phyloP scores from a whole-genome alignment of 2,888 invertebrate species.

The Caenorhabditis becei region DNA sequence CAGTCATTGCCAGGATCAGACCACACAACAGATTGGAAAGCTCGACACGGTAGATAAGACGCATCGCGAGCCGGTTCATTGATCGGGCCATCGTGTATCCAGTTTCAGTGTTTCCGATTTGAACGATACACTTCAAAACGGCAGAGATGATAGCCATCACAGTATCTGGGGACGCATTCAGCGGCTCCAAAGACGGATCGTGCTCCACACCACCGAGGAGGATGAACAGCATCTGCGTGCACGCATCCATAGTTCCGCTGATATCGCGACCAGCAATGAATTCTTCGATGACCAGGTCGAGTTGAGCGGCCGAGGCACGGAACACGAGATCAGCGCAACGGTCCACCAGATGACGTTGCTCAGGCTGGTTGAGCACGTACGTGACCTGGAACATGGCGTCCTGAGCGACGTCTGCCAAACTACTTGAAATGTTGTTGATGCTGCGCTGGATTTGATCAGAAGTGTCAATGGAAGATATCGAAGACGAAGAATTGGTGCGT shows the following conservation, averaged over 20 bases:
- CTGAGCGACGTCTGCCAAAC: slow-evolving; percentile 64
- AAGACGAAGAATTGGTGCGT: slow-evolving; percentile 66
- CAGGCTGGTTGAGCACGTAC: slow-evolving; percentile 55
- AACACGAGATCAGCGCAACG: slow-evolving; percentile 54
- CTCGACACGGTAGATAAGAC: slow-evolving; percentile 56
- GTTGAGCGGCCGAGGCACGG: slow-evolving; percentile 55
- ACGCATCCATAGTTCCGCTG: slow-evolving; percentile 47
- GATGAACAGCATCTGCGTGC: slow-evolving; percentile 57
- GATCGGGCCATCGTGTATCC: slow-evolving; percentile 46
- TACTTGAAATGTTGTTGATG: slow-evolving; percentile 73
- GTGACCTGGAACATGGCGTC: slow-evolving; percentile 67
- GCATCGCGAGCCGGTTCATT: slow-evolving; percentile 57
- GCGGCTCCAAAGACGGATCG: slow-evolving; percentile 33
- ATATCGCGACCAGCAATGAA: slow-evolving; percentile 46
- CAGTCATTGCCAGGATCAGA: slow-evolving; percentile 49
- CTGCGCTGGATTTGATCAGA: slow-evolving; percentile 72
- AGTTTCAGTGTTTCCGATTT: slow-evolving; percentile 40
- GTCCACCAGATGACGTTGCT: slow-evolving; percentile 62
- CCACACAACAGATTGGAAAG: slow-evolving; percentile 57
- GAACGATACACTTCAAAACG: slow-evolving; percentile 48
- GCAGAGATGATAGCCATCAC: slow-evolving; percentile 47
- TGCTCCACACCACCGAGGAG: slow-evolving; percentile 53
- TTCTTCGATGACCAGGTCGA: slow-evolving; percentile 49
- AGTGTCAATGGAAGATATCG: slow-evolving; percentile 69
- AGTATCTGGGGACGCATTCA: slow-evolving; percentile 46